Conservation (phyloP, 1,140 invertebrate species). For the Xylocopa sonorina region DNA sequence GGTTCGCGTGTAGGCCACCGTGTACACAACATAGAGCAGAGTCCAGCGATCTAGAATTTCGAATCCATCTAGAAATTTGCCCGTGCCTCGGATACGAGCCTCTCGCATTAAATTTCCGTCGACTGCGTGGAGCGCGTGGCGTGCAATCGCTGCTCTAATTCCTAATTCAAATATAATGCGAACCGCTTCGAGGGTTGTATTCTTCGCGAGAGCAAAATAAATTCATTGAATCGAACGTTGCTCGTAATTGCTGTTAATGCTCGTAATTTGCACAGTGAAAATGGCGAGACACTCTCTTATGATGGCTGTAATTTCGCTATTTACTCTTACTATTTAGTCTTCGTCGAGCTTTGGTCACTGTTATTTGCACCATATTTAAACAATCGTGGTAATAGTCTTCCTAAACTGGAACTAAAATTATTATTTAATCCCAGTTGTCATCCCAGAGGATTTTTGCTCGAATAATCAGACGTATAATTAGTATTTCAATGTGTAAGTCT, state of each 20-base stretch:
- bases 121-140: background rate
- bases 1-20: background rate
- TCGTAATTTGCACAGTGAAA: constrained; percentile 1
- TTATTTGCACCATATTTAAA: too few relatives aligned
- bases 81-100: background rate
- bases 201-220: too few relatives aligned
- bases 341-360: too few relatives aligned
- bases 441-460: too few relatives aligned
- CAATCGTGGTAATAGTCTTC: too few relatives aligned
- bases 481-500: background rate
- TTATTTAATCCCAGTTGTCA: too few relatives aligned
- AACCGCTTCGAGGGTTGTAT: too few relatives aligned
- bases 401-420: background rate
- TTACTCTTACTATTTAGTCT: background rate
- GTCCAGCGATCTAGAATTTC: background rate
- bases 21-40: too few relatives aligned
- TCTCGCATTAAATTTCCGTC: background rate
- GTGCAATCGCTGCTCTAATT: background rate
- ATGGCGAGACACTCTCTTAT: background rate
- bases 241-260: constrained; percentile 38
- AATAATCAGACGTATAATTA: background rate
- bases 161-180: background rate
- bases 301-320: constrained; percentile 6
- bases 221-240: too few relatives aligned
- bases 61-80: background rate